A percentile compares a stretch with the other conserved stretches of the same genome.
These are phyloP conservation scores for Chymomyza caudatula DNA, from an alignment of 2,888 invertebrate species.

Conservation along the genomic window DNA sequence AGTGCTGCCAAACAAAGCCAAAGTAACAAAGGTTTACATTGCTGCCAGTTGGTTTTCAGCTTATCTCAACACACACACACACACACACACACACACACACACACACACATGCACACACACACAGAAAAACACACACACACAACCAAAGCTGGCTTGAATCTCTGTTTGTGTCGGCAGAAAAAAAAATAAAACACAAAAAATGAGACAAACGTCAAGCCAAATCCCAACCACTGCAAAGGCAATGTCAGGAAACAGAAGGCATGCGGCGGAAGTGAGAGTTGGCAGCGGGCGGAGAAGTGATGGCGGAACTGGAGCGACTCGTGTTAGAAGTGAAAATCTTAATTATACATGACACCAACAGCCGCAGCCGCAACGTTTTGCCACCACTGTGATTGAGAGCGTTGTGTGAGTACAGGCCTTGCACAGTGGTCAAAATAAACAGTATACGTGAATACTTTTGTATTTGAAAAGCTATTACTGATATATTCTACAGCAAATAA, in stretches of 20 bases:
- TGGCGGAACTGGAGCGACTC: conserved; percentile 5
- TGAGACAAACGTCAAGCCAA: conserved; percentile 23
- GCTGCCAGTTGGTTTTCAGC: conserved; percentile 63
- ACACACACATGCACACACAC: conserved; percentile 22
- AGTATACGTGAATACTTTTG: too few relatives aligned
- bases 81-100: conserved; percentile 17
- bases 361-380: background rate
- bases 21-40: conserved; percentile 69
- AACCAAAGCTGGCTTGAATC: conserved; percentile 63
- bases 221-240: background rate
- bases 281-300: background rate
- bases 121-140: conserved; percentile 18
- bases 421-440: background rate
- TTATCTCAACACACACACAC: conserved; percentile 44
- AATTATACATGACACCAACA: conserved; percentile 67
- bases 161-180: conserved; percentile 20
- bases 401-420: conserved; percentile 12
- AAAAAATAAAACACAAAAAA: conserved; percentile 1
- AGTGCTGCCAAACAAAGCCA: conserved; percentile 66
- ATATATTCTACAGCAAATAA: too few relatives aligned
- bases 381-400: conserved; percentile 56
- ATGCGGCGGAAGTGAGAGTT: background rate
- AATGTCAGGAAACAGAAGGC: background rate
- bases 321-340: conserved; percentile 66
- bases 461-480: too few relatives aligned